Percentiles rank a stretch among this genome's conserved stretches.
phyloP scores from a whole-genome alignment of 2,888 invertebrate species.

The Galerucella pusilla region DNA sequence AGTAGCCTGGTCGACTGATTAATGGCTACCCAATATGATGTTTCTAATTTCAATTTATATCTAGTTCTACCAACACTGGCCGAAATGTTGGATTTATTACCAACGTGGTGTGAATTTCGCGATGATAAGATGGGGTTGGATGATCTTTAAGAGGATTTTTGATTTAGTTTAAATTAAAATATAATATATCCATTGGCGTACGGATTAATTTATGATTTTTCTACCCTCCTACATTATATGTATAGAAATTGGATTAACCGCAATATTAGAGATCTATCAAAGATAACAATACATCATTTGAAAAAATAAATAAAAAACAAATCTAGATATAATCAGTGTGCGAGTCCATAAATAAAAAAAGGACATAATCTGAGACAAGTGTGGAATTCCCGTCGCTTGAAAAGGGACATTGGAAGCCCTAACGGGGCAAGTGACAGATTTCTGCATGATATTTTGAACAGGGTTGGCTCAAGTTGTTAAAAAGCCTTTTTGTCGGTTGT shows the following conservation, averaged over 20 bases:
- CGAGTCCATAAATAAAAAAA: conserved; percentile 47
- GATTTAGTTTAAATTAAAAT: conserved; percentile 5
- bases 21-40: conserved; percentile 60
- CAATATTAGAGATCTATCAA: conserved; percentile 23
- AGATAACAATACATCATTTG: conserved; percentile 20
- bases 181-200: background rate
- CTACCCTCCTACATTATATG: no score
- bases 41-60: conserved; percentile 56
- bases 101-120: background rate
- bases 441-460: conserved; percentile 42
- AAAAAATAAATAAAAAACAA: conserved; percentile 36
- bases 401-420: conserved; percentile 27
- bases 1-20: conserved; percentile 53
- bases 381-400: conserved; percentile 50
- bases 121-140: conserved; percentile 15
- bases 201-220: background rate
- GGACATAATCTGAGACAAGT: conserved; percentile 55
- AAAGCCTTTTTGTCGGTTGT: background rate
- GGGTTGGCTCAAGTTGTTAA: background rate
- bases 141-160: conserved; percentile 16
- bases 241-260: background rate
- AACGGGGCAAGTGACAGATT: conserved; percentile 51
- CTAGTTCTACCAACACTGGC: conserved; percentile 46
- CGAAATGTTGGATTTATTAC: conserved; percentile 42
- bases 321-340: conserved; percentile 45